Percentiles rank a stretch among this genome's conserved stretches.
These are phyloP conservation scores for Sinocyclocheilus grahami DNA, from an alignment of 2,113 vertebrate species.

Conservation along the genomic window DNA sequence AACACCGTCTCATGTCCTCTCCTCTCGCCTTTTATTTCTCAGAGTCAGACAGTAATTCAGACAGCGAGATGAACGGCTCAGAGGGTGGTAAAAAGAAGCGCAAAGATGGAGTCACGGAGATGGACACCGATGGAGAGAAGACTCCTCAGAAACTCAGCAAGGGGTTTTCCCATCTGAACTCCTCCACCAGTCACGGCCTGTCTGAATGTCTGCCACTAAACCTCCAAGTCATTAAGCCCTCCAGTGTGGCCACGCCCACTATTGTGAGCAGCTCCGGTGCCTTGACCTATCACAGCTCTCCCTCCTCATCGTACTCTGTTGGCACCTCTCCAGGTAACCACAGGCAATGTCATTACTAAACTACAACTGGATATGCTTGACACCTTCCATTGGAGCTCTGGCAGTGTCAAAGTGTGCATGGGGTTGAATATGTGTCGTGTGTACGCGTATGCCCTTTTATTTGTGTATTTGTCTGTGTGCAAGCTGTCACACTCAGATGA, in stretches of 20 bases:
- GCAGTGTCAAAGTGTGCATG: not conserved
- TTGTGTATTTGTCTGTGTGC: constrained; percentile 36
- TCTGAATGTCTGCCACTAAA: constrained; percentile 89
- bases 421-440: constrained; percentile 15
- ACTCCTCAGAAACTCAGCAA: constrained; percentile 82
- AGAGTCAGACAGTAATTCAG: constrained; percentile 98
- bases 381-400: not conserved
- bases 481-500: constrained; percentile 19
- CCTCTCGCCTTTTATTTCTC: constrained; percentile 3
- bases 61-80: constrained; percentile 90
- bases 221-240: constrained; percentile 88
- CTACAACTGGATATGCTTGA: not conserved
- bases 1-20: not conserved
- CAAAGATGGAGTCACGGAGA: constrained; percentile 82
- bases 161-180: constrained; percentile 79
- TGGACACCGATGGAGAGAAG: constrained; percentile 87
- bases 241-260: constrained; percentile 78
- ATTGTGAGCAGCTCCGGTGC: constrained; percentile 87
- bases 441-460: not conserved
- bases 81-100: constrained; percentile 85
- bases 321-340: constrained; percentile 86
- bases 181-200: constrained; percentile 76
- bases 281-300: constrained; percentile 87
- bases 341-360: not conserved
- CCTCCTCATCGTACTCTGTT: constrained; percentile 85